Percentiles rank a stretch among this genome's conserved stretches.
phyloP scores from a whole-genome alignment of 2,888 invertebrate species.

The Heteropelma amictum region DNA sequence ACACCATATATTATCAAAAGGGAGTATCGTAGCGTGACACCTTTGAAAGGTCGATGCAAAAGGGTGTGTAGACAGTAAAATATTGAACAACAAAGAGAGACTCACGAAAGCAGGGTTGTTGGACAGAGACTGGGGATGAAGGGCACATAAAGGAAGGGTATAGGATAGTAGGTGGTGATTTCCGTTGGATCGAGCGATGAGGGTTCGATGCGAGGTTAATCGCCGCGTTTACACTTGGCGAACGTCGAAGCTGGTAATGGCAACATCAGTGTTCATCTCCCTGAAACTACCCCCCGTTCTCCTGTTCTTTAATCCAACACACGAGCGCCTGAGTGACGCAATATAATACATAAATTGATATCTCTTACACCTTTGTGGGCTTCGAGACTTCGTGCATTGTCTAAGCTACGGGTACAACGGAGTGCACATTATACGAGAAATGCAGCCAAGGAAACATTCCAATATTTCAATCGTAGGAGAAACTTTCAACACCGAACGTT shows the following conservation, averaged over 20 bases:
- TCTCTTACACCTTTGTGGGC: too few species aligned
- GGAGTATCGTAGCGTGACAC: neutral
- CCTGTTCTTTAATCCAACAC: constrained; percentile 28
- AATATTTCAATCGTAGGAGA: too few species aligned
- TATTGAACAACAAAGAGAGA: constrained; percentile 5
- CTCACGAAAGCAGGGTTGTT: neutral
- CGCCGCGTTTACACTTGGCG: constrained; percentile 69
- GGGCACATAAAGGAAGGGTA: constrained; percentile 34
- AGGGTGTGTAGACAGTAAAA: constrained; percentile 4
- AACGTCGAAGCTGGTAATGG: constrained; percentile 64
- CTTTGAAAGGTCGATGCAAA: constrained; percentile 8
- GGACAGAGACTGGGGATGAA: constrained; percentile 1
- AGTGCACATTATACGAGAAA: too few species aligned
- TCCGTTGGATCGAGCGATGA: constrained; percentile 53
- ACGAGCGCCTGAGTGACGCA: neutral
- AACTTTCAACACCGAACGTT: too few species aligned
- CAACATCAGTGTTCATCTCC: constrained; percentile 32
- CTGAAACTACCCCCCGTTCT: constrained; percentile 6
- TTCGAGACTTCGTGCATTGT: too few species aligned
- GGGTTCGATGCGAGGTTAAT: constrained; percentile 70
- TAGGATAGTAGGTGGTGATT: constrained; percentile 19
- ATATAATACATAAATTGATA: neutral
- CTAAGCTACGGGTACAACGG: too few species aligned
- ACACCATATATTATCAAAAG: neutral
- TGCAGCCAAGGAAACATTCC: too few species aligned